Conservation (phyloP, 1,140 invertebrate genomes). For the Cyphomyrmex costatus region DNA sequence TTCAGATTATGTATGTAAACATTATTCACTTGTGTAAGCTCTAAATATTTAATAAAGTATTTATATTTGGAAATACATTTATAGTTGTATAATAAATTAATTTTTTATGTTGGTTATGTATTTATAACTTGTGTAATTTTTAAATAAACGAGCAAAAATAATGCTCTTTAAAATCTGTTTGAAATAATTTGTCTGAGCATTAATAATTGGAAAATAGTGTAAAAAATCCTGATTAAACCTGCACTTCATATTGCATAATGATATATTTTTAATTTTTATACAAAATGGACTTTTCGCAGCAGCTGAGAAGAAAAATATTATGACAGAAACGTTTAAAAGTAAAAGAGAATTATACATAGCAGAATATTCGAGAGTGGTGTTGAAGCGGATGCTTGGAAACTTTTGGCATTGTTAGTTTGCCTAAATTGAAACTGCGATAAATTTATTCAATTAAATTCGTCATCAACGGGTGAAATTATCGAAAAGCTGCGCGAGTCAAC, state of each 20-base stretch:
- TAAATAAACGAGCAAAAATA: background rate
- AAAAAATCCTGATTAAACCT: constrained; percentile 7
- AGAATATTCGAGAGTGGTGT: background rate
- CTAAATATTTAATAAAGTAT: too few relatives aligned
- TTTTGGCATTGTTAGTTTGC: constrained; percentile 35
- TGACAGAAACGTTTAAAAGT: constrained; percentile 18
- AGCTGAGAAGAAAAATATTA: constrained; percentile 14
- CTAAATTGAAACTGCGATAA: constrained; percentile 48
- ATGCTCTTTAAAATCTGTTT: background rate
- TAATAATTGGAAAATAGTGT: constrained; percentile 19
- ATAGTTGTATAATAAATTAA: background rate
- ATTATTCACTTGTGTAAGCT: background rate
- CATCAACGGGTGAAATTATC: constrained; percentile 4
- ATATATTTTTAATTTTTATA: constrained; percentile 58
- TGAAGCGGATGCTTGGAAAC: constrained; percentile 37
- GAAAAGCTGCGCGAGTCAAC: constrained; percentile 20
- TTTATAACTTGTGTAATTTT: background rate
- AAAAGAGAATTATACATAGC: background rate
- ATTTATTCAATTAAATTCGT: constrained; percentile 51
- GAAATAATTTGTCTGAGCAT: constrained; percentile 31
- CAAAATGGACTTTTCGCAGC: constrained; percentile 16
- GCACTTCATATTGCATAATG: constrained; percentile 8
- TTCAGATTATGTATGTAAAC: background rate
- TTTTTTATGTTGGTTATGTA: background rate
- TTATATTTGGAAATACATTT: background rate